Conservation (phyloP, 2,888 invertebrate species). For the Yponomeuta evonymella region DNA sequence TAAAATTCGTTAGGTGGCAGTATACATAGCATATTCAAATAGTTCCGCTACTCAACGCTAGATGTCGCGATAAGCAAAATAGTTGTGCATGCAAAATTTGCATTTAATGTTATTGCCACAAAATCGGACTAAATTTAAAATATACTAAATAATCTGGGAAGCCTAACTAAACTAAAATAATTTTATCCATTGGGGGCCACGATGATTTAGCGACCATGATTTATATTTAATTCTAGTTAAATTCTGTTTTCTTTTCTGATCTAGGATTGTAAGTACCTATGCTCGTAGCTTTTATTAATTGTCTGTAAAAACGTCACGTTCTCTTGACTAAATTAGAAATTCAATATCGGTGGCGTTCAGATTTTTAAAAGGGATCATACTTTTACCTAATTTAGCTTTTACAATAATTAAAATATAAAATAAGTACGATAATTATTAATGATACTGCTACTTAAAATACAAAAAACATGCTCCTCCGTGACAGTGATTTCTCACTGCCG, state of each 20-base stretch:
- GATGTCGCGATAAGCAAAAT: constrained; percentile 10
- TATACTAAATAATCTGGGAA: too few species aligned
- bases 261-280: neutral
- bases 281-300: too few species aligned
- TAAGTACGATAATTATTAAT: constrained; percentile 1
- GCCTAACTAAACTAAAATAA: neutral
- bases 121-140: too few species aligned
- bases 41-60: constrained; percentile 14
- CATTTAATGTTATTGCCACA: too few species aligned
- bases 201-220: too few species aligned
- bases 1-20: neutral
- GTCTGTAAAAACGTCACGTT: too few species aligned
- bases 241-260: neutral
- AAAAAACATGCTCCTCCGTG: constrained; percentile 50
- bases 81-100: neutral
- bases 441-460: constrained; percentile 15
- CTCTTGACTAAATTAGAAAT: too few species aligned
- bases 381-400: too few species aligned
- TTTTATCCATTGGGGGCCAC: too few species aligned
- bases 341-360: too few species aligned
- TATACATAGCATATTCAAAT: neutral
- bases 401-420: neutral
- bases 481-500: constrained; percentile 68
- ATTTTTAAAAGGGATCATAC: neutral
- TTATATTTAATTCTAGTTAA: too few species aligned